These are phyloP conservation scores for Myioborus melanocephalus DNA, from an alignment of 2,797 vertebrate species.

Conservation along the genomic window DNA sequence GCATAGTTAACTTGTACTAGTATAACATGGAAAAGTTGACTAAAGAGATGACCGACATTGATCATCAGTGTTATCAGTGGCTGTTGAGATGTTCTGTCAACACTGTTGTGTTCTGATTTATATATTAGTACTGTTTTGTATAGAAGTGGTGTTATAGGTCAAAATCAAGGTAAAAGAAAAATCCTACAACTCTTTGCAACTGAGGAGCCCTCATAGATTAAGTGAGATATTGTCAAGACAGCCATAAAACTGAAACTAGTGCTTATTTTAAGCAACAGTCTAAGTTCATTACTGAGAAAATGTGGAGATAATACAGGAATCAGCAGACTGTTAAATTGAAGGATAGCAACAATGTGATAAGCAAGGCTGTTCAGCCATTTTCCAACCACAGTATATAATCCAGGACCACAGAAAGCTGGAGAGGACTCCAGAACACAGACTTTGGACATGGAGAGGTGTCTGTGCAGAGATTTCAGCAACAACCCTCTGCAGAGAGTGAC, in stretches of 20 bases:
- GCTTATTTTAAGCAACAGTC: neutral
- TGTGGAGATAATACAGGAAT: neutral
- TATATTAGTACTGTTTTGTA: neutral
- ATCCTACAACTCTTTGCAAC: neutral
- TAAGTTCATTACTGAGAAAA: neutral
- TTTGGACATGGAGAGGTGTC: neutral
- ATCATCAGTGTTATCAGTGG: neutral
- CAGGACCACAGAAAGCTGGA: neutral
- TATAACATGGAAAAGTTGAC: neutral
- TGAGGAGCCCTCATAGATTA: neutral
- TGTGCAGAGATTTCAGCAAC: neutral
- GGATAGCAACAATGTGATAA: neutral
- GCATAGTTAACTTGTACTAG: neutral
- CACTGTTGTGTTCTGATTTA: neutral
- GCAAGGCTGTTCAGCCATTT: neutral
- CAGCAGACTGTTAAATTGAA: neutral
- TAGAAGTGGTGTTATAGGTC: neutral
- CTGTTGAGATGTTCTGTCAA: neutral
- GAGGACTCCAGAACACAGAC: accelerated
- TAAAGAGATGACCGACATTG: neutral
- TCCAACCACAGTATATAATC: neutral
- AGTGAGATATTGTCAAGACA: neutral
- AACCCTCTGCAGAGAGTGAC: neutral
- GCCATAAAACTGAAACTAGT: neutral
- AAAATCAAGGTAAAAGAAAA: neutral